These are phyloP conservation scores for Orthonyx spaldingii DNA, from an alignment of 2,113 vertebrate genomes.

Conservation along the genomic window DNA sequence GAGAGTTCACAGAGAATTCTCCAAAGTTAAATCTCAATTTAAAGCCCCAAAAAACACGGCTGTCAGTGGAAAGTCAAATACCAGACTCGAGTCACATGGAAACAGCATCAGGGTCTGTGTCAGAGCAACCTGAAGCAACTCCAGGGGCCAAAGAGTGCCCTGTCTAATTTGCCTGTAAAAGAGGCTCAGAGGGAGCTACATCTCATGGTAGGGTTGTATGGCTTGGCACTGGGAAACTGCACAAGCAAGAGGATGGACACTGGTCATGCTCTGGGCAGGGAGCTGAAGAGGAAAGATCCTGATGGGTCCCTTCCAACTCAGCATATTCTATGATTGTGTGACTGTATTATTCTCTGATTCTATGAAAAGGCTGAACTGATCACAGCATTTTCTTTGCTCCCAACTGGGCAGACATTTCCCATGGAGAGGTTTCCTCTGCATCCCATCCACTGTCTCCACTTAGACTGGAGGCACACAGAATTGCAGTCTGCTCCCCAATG, in stretches of 20 bases:
- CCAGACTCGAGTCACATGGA: neutral
- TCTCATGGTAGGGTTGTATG: neutral
- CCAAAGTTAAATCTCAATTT: neutral
- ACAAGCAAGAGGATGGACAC: neutral
- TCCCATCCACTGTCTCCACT: neutral
- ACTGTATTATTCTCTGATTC: neutral
- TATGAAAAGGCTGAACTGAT: neutral
- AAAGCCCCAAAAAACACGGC: neutral
- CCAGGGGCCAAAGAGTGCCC: neutral
- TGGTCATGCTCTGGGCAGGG: neutral
- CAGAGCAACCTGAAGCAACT: neutral
- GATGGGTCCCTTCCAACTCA: neutral
- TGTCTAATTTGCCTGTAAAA: neutral
- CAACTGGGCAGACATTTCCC: neutral
- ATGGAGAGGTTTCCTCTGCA: neutral
- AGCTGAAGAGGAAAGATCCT: neutral
- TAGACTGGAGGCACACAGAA: neutral
- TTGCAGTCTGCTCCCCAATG: fast-evolving
- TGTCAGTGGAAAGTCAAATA: neutral
- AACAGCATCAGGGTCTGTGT: neutral
- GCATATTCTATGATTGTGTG: neutral
- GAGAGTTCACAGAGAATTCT: neutral
- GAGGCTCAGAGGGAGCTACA: neutral
- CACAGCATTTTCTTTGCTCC: neutral
- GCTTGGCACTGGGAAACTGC: neutral